phyloP scores from a whole-genome alignment of 1,140 invertebrate species.

The Zaprionus inermis region DNA sequence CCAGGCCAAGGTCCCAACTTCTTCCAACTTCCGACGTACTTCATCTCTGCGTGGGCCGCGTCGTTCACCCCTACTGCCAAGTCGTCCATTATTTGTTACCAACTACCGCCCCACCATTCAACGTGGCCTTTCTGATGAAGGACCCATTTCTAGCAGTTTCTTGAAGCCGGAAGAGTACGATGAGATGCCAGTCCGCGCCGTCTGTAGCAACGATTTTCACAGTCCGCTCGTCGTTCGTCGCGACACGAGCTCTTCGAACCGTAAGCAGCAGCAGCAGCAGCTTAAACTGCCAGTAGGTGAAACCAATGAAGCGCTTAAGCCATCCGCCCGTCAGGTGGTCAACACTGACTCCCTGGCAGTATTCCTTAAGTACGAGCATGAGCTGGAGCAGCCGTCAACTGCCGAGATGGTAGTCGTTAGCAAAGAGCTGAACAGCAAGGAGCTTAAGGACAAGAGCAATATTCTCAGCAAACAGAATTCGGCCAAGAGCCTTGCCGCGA shows the following conservation, averaged over 20 bases:
- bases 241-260: slow-evolving; percentile 75
- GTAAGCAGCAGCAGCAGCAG: slow-evolving; percentile 66
- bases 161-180: slow-evolving; percentile 83
- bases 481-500: slow-evolving; percentile 65
- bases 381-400: slow-evolving; percentile 74
- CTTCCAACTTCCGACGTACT: slow-evolving; percentile 77
- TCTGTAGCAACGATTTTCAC: slow-evolving; percentile 79
- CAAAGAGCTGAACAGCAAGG: slow-evolving; percentile 71
- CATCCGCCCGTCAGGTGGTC: slow-evolving; percentile 46
- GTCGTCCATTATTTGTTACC: slow-evolving; percentile 74
- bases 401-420: slow-evolving; percentile 36
- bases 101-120: slow-evolving; percentile 82
- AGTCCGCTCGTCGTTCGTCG: slow-evolving; percentile 76
- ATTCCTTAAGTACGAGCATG: slow-evolving; percentile 82
- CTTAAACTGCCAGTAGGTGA: slow-evolving; percentile 55
- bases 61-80: slow-evolving; percentile 65
- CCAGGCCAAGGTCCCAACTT: slow-evolving; percentile 27
- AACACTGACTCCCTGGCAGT: slow-evolving; percentile 83
- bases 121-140: slow-evolving; percentile 81
- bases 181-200: slow-evolving; percentile 82
- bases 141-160: slow-evolving; percentile 82
- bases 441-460: slow-evolving; percentile 83
- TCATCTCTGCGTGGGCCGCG: slow-evolving; percentile 76
- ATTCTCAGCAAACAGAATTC: slow-evolving; percentile 81
- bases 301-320: slow-evolving; percentile 28